A percentile compares a stretch with the other conserved stretches of the same genome.
Conservation (phyloP, 2,113 vertebrate genomes). For the Ciconia boyciana region DNA sequence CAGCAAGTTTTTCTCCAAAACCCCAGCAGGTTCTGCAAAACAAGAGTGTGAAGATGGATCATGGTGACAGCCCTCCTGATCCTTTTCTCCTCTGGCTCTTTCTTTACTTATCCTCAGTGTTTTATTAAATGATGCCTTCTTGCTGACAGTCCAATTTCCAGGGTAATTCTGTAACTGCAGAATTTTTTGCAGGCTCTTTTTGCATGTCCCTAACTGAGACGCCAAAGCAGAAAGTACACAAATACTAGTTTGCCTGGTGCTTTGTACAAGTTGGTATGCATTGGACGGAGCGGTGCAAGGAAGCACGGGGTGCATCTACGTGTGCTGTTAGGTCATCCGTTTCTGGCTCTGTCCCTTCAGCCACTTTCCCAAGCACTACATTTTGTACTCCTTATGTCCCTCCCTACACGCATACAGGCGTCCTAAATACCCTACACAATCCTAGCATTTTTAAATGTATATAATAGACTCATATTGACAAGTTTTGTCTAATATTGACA, state of each 20-base stretch:
- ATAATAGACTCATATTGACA: accelerated
- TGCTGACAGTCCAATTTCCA: background rate
- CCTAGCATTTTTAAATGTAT: background rate
- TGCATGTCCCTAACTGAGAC: background rate
- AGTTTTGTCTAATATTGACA: background rate
- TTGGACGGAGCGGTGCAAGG: background rate
- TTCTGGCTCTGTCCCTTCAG: background rate
- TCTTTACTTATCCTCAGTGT: background rate
- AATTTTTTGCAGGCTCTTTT: background rate
- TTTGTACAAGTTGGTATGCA: background rate
- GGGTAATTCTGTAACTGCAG: background rate
- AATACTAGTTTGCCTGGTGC: background rate
- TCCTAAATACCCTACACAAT: background rate
- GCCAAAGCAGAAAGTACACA: background rate
- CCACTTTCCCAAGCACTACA: background rate
- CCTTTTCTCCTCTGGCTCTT: background rate
- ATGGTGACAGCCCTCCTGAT: background rate
- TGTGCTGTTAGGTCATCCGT: accelerated
- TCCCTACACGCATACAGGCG: accelerated
- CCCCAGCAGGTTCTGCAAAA: background rate
- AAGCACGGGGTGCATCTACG: accelerated
- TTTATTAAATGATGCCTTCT: background rate
- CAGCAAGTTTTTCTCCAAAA: background rate
- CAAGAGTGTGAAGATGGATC: background rate
- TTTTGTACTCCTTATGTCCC: background rate